Percentiles rank a stretch among this genome's conserved stretches.
Conservation (phyloP, 2,113 vertebrate genomes). For the Halcyon malimbica region DNA sequence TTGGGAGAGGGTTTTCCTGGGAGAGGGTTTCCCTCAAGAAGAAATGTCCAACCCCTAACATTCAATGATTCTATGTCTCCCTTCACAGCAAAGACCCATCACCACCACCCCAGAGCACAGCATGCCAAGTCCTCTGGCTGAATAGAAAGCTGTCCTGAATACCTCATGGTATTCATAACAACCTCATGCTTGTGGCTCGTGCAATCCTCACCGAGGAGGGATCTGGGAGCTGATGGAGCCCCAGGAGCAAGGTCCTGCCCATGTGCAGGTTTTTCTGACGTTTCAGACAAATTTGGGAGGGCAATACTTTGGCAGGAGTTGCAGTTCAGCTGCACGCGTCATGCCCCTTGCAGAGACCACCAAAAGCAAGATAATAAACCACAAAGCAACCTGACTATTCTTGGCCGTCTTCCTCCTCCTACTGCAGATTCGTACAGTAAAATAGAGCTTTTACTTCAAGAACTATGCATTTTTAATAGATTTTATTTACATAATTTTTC, state of each 20-base stretch:
- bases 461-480: constrained; percentile 50
- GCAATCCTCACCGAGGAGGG: not conserved
- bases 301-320: not conserved
- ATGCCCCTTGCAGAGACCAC: not conserved
- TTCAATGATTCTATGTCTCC: not conserved
- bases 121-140: not conserved
- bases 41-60: too few relatives aligned
- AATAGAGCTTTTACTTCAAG: constrained; percentile 2
- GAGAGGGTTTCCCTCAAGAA: not conserved
- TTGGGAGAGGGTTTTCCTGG: not conserved
- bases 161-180: too few relatives aligned
- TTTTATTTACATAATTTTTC: constrained; percentile 55
- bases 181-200: not conserved
- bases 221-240: not conserved
- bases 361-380: not conserved
- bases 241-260: not conserved
- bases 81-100: not conserved
- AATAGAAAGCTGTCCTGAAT: not conserved
- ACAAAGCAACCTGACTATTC: not conserved
- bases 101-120: not conserved
- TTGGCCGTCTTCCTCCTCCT: not conserved
- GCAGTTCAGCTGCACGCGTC: accelerated
- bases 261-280: not conserved
- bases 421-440: not conserved
- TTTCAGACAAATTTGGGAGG: not conserved